Evolutionary conservation across 2,113 vertebrate species (phyloP).

Genomic region (Sialia sialis): DNA sequence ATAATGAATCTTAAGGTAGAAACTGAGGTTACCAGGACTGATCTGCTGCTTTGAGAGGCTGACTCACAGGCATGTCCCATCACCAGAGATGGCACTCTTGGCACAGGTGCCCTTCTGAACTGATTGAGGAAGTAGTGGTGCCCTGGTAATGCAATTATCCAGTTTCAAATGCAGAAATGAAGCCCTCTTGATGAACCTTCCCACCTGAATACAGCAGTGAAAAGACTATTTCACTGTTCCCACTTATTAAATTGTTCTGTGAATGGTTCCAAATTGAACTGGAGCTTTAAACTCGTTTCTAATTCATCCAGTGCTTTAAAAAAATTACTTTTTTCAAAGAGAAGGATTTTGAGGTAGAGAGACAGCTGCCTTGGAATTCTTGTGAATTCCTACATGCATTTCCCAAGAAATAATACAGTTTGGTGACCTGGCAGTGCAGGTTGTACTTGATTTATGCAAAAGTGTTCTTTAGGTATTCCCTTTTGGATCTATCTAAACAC

Average conservation of each 20-base stretch:
- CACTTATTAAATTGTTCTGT: conserved; percentile 43
- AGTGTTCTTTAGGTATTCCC: not conserved
- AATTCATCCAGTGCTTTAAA: not conserved
- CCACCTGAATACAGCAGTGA: conserved; percentile 28
- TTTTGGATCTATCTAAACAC: not conserved
- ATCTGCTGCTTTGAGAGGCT: not conserved
- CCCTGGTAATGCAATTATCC: conserved; percentile 32
- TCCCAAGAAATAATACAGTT: not conserved
- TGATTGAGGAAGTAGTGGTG: not conserved
- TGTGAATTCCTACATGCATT: not conserved
- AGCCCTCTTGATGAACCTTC: conserved; percentile 32
- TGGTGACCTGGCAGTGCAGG: not conserved
- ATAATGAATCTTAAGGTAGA: not conserved
- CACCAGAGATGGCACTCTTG: not conserved
- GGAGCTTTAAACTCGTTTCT: conserved; percentile 36
- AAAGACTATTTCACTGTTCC: conserved; percentile 30
- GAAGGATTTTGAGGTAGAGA: not conserved
- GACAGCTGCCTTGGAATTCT: not conserved
- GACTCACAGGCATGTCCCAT: not conserved
- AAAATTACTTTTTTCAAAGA: not conserved
- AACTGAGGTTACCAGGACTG: not conserved
- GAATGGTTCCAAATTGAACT: conserved; percentile 45
- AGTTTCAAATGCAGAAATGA: conserved; percentile 24
- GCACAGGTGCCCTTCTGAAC: not conserved
- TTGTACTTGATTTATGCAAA: not conserved